A percentile compares a stretch with the other conserved stretches of the same genome.
phyloP scores from a whole-genome alignment of 2,113 vertebrate genomes.

The Symphodus melops region DNA sequence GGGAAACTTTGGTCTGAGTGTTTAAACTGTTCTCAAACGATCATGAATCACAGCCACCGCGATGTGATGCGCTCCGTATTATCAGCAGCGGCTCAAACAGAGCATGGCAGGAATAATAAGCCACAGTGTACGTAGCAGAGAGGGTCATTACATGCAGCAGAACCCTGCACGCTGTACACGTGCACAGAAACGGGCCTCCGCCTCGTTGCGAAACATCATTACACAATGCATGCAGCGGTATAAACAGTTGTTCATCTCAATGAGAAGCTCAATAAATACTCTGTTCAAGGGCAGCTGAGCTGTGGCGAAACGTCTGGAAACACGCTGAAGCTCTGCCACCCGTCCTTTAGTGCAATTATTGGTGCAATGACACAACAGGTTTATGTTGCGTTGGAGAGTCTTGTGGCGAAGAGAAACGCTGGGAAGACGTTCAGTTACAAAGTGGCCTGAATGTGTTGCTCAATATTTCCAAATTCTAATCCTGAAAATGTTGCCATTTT shows the following conservation, averaged over 20 bases:
- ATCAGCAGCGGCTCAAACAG: slow-evolving; percentile 43
- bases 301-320: slow-evolving; percentile 49
- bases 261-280: slow-evolving; percentile 71
- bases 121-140: slow-evolving; percentile 25
- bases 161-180: slow-evolving; percentile 1
- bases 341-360: slow-evolving; percentile 40
- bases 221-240: slow-evolving; percentile 58
- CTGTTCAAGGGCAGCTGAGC: slow-evolving; percentile 28
- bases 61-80: slow-evolving; percentile 35
- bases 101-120: slow-evolving; percentile 74
- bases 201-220: slow-evolving; percentile 67
- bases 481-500: slow-evolving; percentile 8
- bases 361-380: slow-evolving; percentile 39
- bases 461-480: slow-evolving; percentile 23
- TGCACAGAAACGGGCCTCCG: slow-evolving; percentile 11
- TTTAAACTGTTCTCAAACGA: slow-evolving; percentile 60
- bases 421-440: slow-evolving; percentile 16
- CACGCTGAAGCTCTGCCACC: slow-evolving; percentile 41
- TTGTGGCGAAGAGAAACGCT: slow-evolving; percentile 13
- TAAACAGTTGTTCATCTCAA: slow-evolving; percentile 68
- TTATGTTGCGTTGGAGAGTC: slow-evolving; percentile 42
- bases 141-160: not conserved
- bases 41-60: slow-evolving; percentile 58
- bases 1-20: slow-evolving; percentile 36
- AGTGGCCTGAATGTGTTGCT: not conserved